A percentile compares a stretch with the other conserved stretches of the same genome.
phyloP scores from a whole-genome alignment of 1,140 invertebrate species.

The Lamellibrachia luymesi region DNA sequence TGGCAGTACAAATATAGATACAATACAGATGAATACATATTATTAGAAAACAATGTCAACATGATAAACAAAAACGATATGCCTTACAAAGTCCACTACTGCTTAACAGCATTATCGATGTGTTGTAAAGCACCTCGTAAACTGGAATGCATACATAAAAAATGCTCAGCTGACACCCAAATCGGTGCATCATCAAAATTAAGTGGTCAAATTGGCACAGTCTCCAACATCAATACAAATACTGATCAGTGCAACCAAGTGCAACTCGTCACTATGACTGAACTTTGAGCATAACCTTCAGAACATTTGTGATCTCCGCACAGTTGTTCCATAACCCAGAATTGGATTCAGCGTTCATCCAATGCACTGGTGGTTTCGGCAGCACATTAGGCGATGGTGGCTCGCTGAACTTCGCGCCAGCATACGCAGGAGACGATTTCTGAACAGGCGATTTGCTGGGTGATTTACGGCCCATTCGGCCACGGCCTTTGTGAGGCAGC shows the following conservation, averaged over 20 bases:
- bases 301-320: slow-evolving; percentile 57
- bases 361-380: slow-evolving; percentile 64
- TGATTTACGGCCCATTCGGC: not conserved
- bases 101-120: not conserved
- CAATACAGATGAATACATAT: slow-evolving; percentile 1
- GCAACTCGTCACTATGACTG: slow-evolving; percentile 33
- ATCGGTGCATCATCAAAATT: not conserved
- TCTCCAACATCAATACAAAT: slow-evolving; percentile 8
- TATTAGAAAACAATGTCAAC: not conserved
- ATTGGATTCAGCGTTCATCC: slow-evolving; percentile 49
- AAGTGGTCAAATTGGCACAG: slow-evolving; percentile 5
- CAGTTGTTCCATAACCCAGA: slow-evolving; percentile 22
- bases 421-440: slow-evolving; percentile 50
- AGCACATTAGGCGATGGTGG: slow-evolving; percentile 64
- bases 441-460: not conserved
- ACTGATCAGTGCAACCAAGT: slow-evolving; percentile 11
- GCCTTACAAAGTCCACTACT: not conserved
- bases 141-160: slow-evolving; percentile 1
- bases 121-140: not conserved
- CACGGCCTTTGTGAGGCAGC: not conserved
- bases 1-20: not conserved
- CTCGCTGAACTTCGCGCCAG: slow-evolving; percentile 66
- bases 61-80: slow-evolving; percentile 1
- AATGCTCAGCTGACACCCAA: slow-evolving; percentile 3
- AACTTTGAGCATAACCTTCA: slow-evolving; percentile 64